Evolutionary conservation across 1,140 invertebrate species (phyloP), one percentile per base, ranked within the genome.

Genomic region (Drosophila pectinifera): DNA sequence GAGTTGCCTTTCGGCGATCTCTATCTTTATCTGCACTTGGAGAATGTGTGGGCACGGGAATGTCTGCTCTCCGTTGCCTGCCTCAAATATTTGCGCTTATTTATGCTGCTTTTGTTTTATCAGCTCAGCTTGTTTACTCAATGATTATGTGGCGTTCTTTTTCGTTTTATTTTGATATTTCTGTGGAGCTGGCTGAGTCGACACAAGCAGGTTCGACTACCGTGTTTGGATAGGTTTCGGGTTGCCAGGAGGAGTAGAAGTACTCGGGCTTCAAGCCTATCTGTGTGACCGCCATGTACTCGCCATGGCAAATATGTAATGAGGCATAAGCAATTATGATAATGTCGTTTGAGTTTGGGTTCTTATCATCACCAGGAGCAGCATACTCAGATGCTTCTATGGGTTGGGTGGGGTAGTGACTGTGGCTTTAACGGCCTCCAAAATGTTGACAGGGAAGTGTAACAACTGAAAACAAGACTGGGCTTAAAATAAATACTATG

Each of bases 311-410:
- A 88, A 89, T 84, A 88, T 88, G 84, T 89, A 88, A 88, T 88
- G 84, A 88, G 89, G 84, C 84, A 89, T 88, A 89, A 89, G 73
- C 84, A 88, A 88, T 88, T 89, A 88, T 88, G 84, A 88, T 88
- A 88, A 88, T 89, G 84, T 80, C 80, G 79, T 56, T 77, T 56
- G 49, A 73, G 72, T 89, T 80, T 89, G 85, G 57, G 67, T 68
- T 86, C 49, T 86, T 88, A 86, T 88, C 81, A 84, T 82, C 73
- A 41, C 36, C 34, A 16, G 18, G 49, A 53, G 45, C 45, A 38
- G 26, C 55, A 61, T 34, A 39, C 57, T 20, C 43, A 43, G 57
- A 62, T 41, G 57, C 49, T 36, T 4, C 18, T 4, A 55, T 31
- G 18, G 59, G 31, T 28, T 31, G 55, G 45, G 13, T 3, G 14